phyloP scores from a whole-genome alignment of 2,797 vertebrate genomes.

The Brachyalestes nurse region DNA sequence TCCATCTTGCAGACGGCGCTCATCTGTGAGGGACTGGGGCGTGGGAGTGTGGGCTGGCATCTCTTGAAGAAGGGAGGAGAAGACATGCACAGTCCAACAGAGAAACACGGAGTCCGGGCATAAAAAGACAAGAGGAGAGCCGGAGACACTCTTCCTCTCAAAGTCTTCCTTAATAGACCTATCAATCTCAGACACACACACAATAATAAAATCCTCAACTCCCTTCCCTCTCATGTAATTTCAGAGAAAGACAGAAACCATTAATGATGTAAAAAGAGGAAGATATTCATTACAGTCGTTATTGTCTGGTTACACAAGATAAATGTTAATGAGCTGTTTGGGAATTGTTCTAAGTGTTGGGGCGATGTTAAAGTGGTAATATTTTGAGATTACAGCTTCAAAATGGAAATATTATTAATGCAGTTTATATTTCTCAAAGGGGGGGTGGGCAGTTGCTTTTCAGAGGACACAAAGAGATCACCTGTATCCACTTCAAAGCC shows the following conservation, averaged over 20 bases:
- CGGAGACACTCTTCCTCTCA: not conserved
- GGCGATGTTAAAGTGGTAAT: slow-evolving; percentile 30
- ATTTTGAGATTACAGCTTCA: slow-evolving; percentile 27
- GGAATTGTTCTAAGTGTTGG: not conserved
- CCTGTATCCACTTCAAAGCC: slow-evolving; percentile 60
- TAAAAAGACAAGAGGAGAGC: not conserved
- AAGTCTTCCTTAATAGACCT: not conserved
- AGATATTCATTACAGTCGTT: not conserved
- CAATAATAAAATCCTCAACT: not conserved
- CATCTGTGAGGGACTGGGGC: slow-evolving; percentile 78
- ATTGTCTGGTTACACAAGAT: slow-evolving; percentile 5
- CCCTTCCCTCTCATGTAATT: not conserved
- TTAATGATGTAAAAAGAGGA: not conserved
- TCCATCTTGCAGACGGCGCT: slow-evolving; percentile 71
- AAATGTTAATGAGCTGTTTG: slow-evolving; percentile 25
- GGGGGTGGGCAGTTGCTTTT: slow-evolving; percentile 45
- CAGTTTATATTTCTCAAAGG: slow-evolving; percentile 30
- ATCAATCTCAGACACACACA: not conserved
- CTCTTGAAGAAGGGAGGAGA: slow-evolving; percentile 46
- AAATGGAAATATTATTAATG: slow-evolving; percentile 44
- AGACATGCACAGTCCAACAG: slow-evolving; percentile 30
- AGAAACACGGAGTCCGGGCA: slow-evolving; percentile 28
- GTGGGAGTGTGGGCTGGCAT: slow-evolving; percentile 62
- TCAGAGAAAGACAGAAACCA: not conserved
- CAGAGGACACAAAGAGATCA: slow-evolving; percentile 57